Conservation (phyloP, 2,797 vertebrate species). For the Cephalopachus bancanus region DNA sequence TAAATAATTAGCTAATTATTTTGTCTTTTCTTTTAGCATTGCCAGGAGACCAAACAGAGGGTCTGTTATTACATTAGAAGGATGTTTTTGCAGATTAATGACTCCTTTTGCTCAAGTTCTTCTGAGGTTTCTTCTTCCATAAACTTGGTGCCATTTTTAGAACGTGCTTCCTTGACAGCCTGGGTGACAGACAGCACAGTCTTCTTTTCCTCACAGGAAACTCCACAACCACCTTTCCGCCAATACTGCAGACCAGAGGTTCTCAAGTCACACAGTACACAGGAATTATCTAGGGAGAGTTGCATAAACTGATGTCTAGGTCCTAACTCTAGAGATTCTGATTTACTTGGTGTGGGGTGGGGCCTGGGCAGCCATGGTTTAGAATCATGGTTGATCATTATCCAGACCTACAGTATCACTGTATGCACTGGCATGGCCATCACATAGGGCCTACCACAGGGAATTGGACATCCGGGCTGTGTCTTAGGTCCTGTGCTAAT, state of each 20-base stretch:
- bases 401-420: background rate
- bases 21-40: constrained; percentile 46
- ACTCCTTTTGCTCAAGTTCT: constrained; percentile 24
- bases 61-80: constrained; percentile 4
- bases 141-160: background rate
- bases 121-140: background rate
- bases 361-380: background rate
- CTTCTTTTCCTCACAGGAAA: background rate
- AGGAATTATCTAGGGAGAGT: background rate
- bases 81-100: background rate
- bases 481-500: background rate
- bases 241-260: background rate
- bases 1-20: background rate
- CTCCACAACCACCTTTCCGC: background rate
- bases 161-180: background rate
- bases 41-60: background rate
- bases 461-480: background rate
- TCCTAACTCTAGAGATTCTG: background rate
- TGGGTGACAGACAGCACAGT: background rate
- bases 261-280: background rate
- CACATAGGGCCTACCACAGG: background rate
- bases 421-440: background rate
- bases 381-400: background rate
- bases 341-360: background rate
- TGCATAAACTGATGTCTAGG: background rate